Evolutionary conservation across 2,113 vertebrate species (phyloP), one percentile per base, ranked within the genome.

Genomic region (Anarrhichthys ocellatus): DNA sequence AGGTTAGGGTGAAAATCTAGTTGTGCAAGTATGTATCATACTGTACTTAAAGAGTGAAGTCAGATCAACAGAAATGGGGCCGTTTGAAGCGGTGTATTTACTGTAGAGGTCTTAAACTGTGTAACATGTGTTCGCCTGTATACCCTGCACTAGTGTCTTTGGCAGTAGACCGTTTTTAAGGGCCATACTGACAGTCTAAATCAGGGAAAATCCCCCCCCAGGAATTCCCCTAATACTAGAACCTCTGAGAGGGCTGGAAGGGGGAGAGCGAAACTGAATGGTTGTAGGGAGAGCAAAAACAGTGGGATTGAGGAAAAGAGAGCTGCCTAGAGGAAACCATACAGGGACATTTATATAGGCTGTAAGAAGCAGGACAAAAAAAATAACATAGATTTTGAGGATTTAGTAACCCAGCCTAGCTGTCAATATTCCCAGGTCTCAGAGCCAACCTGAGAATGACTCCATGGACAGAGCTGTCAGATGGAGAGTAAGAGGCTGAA

Each of bases 161-260:
- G 69, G 64, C 76, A 81, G 77, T 24, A 65, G 70, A 73, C 64
- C 40, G 79, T 85, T 89, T 83, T 92, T 87, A 88, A 88, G 83
- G 78, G 86, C 78, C 70, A 76, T 82, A 72, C 82, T 89, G 82
- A 91, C 87, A 85, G 87, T 79, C 83, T 89, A 89, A 93, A 90
- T 82, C 70, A 81, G 83, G 76, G 87, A 68, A 92, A 91, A 90
- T 82, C 82, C 85, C 82, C 82, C 85, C 69, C 66, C 46, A 85
- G 86, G 89, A 93, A 89, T 89, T 90, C 83, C 89, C 87, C 84
- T 80, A 89, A 87, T 84, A 78, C 83, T 74, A 82, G 81, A 87
- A 65, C 78, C 81, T 87, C 78, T 22, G 67, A 70, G 67, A 77
- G n/a, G 52, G 56, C 67, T 62, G 80, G 36, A 79, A 44, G 62